These are phyloP conservation scores for Strigamia transsilvanica DNA, from an alignment of 2,888 invertebrate genomes.

Conservation along the genomic window DNA sequence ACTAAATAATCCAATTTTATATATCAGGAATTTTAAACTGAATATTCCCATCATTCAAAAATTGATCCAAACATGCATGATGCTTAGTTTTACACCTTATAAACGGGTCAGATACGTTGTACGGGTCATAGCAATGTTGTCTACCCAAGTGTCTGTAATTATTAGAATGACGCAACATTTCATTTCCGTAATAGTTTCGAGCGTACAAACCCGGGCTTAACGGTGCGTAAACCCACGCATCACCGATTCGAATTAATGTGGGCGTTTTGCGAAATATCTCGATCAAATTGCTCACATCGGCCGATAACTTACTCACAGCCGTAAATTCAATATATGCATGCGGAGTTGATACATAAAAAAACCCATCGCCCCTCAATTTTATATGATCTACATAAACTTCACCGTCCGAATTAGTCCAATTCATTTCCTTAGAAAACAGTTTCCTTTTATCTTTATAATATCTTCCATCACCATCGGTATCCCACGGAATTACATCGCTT, in stretches of 20 bases:
- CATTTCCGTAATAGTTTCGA: too few relatives aligned
- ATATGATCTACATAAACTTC: too few relatives aligned
- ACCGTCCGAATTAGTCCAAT: too few relatives aligned
- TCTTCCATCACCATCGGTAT: too few relatives aligned
- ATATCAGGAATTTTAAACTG: constrained; percentile 53
- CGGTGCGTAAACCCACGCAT: constrained; percentile 60
- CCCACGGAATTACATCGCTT: too few relatives aligned
- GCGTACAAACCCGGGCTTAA: too few relatives aligned
- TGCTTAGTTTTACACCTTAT: constrained; percentile 58
- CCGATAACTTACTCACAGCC: constrained; percentile 60
- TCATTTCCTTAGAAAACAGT: too few relatives aligned
- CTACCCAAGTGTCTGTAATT: constrained; percentile 61
- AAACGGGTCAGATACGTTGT: constrained; percentile 58
- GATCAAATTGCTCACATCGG: constrained; percentile 53
- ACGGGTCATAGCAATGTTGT: constrained; percentile 55
- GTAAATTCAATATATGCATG: constrained; percentile 60
- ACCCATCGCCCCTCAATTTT: neutral
- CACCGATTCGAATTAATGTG: constrained; percentile 59
- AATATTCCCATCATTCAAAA: constrained; percentile 60
- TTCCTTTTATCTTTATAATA: too few relatives aligned
- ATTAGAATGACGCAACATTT: too few relatives aligned
- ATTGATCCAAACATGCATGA: constrained; percentile 61
- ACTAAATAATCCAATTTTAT: too few relatives aligned
- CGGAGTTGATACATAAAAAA: constrained; percentile 56
- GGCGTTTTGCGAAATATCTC: constrained; percentile 58